Conservation (phyloP, 2,888 invertebrate genomes). For the Dolomedes plantarius region DNA sequence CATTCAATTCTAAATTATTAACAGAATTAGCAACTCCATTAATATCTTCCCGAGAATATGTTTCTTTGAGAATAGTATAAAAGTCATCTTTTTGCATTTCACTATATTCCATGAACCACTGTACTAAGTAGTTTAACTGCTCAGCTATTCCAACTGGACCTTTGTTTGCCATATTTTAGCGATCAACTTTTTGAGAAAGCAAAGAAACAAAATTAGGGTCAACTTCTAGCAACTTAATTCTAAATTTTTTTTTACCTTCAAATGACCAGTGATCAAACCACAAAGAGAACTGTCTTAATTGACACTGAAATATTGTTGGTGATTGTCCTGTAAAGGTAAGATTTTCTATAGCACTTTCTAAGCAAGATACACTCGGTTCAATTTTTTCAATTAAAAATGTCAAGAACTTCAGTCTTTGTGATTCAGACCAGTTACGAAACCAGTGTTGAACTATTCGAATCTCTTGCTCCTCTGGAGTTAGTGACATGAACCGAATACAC, state of each 20-base stretch:
- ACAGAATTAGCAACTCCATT: slow-evolving; percentile 61
- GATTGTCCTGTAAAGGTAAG: slow-evolving; percentile 12
- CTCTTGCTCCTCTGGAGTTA: slow-evolving; percentile 25
- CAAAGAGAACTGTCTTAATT: slow-evolving; percentile 39
- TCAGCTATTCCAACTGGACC: slow-evolving; percentile 67
- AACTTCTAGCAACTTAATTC: slow-evolving; percentile 42
- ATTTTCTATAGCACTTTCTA: slow-evolving; percentile 27
- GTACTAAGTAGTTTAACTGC: slow-evolving; percentile 87
- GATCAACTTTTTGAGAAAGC: slow-evolving; percentile 16
- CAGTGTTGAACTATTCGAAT: slow-evolving; percentile 36
- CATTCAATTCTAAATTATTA: slow-evolving; percentile 61
- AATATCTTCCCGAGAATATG: slow-evolving; percentile 77
- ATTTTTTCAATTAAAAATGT: slow-evolving; percentile 22
- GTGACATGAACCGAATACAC: slow-evolving; percentile 22
- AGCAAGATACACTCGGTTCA: background rate
- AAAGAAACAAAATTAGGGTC: slow-evolving; percentile 20
- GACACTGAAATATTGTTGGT: slow-evolving; percentile 42
- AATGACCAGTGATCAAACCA: slow-evolving; percentile 60
- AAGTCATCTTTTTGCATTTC: slow-evolving; percentile 91
- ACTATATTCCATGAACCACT: slow-evolving; percentile 93
- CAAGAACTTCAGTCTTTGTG: slow-evolving; percentile 38
- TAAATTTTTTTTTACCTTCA: slow-evolving; percentile 41
- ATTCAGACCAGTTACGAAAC: slow-evolving; percentile 23
- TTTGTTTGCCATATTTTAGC: slow-evolving; percentile 51
- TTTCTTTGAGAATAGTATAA: slow-evolving; percentile 84